These are phyloP conservation scores for Erythrocebus patas DNA, from an alignment of 2,113 vertebrate genomes.

Conservation along the genomic window DNA sequence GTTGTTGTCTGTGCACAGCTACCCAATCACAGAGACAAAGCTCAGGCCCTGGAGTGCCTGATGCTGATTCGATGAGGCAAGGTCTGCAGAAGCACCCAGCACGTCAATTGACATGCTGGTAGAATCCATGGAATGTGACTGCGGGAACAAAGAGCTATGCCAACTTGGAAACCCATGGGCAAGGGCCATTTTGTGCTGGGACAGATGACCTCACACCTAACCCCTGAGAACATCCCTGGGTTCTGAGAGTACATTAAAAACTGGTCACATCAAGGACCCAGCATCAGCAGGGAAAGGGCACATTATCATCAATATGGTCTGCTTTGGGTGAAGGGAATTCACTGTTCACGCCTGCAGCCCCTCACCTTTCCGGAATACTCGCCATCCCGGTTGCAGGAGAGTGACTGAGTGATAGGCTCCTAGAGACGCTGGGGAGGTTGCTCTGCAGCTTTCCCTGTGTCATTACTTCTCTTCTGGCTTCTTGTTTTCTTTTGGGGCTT, in stretches of 20 bases:
- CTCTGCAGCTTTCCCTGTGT: too few species aligned
- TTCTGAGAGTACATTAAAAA: not conserved
- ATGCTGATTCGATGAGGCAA: too few species aligned
- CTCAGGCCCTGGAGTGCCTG: not conserved
- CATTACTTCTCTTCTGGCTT: not conserved
- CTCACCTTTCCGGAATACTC: not conserved
- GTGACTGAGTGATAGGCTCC: not conserved
- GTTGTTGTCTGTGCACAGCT: not conserved
- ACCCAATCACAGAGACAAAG: not conserved
- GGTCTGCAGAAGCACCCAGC: not conserved
- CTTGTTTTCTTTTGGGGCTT: not conserved
- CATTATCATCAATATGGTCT: fast-evolving
- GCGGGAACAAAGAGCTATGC: not conserved
- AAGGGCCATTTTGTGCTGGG: too few species aligned
- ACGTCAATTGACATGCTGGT: fast-evolving
- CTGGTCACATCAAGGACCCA: too few species aligned
- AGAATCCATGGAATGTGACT: not conserved
- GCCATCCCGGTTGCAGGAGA: not conserved
- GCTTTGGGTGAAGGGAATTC: not conserved
- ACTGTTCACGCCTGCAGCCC: not conserved
- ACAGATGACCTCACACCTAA: not conserved
- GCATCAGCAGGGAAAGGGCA: not conserved
- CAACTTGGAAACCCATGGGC: not conserved
- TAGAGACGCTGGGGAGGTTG: fast-evolving
- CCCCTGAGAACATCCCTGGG: too few species aligned